Base-by-base conservation (phyloP, 2,113 vertebrate genomes). In the Opisthocomus hoazin region DNA sequence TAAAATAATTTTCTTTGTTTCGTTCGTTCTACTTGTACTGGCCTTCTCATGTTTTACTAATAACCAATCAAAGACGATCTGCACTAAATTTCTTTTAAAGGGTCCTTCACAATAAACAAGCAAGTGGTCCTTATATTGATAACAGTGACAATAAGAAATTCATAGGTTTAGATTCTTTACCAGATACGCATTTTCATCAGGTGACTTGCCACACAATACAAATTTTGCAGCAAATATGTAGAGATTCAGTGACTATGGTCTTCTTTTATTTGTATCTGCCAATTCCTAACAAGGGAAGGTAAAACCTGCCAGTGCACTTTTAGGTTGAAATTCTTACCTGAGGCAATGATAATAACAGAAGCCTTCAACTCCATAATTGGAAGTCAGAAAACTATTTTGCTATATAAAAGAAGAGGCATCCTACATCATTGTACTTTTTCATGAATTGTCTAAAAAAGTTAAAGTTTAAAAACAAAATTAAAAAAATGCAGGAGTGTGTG, bases 231-330 rank as follows among this genome's bases (percentile, higher is more conserved):
- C 30, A 74, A 77, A 88, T 24, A 15, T 53, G 36, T 36, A 84
- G 56, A 71, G 16, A 15, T 68, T 9, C 7, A 4, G 12, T 46
- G 24, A 34, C 29, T 46, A 21, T 1, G 0, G 20, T 19, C 0
- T 6, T 71, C 46, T 74, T 75, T 87, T 43, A 14, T 58, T 86
- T 54, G 9, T 50, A 23, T 36, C 32, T 27, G 50, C 58, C n/a
- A 60, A 51, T 13, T 56, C 30, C 45, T 69, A 4, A 22, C 15
- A 6, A 81, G 30, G 12, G 26, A 88, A 84, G 12, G 36, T 21
- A 90, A 88, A 46, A 48, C 63, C 65, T 66, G 10, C 13, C 39
- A 50, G 30, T 0, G 1, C 4, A 27, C 8, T 58, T 75, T 30
- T 36, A 19, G 20, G 30, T 63, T 54, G 57, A 63, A 83, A 77